These are phyloP conservation scores for Lophotriccus pileatus DNA, from an alignment of 2,797 vertebrate species.

Conservation along the genomic window DNA sequence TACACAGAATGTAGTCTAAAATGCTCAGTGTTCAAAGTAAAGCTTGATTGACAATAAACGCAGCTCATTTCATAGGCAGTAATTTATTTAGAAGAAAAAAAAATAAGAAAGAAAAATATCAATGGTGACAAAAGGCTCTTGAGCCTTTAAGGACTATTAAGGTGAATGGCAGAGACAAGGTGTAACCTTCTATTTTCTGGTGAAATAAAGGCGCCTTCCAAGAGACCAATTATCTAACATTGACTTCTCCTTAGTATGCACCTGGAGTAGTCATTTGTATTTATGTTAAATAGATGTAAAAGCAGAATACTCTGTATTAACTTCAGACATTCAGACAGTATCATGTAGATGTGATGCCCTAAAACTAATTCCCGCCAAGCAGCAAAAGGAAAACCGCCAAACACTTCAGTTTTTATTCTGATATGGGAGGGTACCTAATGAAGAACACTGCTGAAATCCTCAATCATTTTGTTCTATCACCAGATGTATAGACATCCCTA, in stretches of 20 bases:
- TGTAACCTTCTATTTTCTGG: neutral
- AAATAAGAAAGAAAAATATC: neutral
- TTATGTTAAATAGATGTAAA: slow-evolving; percentile 6
- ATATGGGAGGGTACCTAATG: neutral
- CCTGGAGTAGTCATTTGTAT: neutral
- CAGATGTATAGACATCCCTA: neutral
- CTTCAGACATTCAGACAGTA: neutral
- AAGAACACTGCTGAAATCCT: neutral
- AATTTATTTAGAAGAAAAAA: neutral
- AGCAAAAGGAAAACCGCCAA: neutral
- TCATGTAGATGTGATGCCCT: neutral
- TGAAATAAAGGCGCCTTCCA: slow-evolving; percentile 1
- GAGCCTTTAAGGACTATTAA: neutral
- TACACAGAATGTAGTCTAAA: neutral
- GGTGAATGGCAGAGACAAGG: neutral
- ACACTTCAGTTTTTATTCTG: neutral
- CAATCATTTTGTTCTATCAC: neutral
- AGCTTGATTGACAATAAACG: neutral
- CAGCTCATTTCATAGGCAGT: neutral
- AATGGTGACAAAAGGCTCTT: slow-evolving; percentile 1
- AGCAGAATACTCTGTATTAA: neutral
- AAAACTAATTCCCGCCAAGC: neutral
- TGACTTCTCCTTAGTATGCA: neutral
- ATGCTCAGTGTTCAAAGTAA: neutral
- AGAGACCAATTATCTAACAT: neutral